Conservation (phyloP, 2,113 vertebrate species). For the Pyxicephalus adspersus region DNA sequence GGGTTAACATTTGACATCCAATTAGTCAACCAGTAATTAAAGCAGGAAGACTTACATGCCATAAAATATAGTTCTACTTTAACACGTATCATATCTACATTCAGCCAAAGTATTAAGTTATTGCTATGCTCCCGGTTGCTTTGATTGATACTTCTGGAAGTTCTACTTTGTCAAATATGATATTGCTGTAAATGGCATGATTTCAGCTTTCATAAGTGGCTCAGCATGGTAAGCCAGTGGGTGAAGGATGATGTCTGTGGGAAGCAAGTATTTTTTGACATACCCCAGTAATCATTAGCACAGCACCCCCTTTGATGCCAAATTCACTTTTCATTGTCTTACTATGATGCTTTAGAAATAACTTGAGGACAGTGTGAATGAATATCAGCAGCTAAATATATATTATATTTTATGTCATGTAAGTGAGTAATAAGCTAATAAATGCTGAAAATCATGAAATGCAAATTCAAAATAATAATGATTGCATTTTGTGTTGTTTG, state of each 20-base stretch:
- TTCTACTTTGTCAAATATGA: conserved; percentile 46
- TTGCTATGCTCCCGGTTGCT: conserved; percentile 22
- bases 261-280: conserved; percentile 49
- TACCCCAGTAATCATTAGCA: conserved; percentile 41
- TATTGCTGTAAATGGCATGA: conserved; percentile 49
- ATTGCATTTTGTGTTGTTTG: too few relatives aligned
- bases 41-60: not conserved
- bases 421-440: not conserved
- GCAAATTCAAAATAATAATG: too few relatives aligned
- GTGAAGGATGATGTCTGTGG: conserved; percentile 45
- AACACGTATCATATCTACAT: not conserved
- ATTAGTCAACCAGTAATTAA: conserved; percentile 20
- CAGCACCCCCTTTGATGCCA: conserved; percentile 29
- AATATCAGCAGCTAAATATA: conserved; percentile 12
- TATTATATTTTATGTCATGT: not conserved
- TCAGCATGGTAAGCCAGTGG: conserved; percentile 49
- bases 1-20: not conserved
- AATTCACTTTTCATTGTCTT: conserved; percentile 26
- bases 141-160: conserved; percentile 50
- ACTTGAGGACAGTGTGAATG: conserved; percentile 8
- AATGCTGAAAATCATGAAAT: too few relatives aligned
- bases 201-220: conserved; percentile 44
- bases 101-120: conserved; percentile 22
- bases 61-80: not conserved
- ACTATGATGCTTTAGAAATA: conserved; percentile 21